Percentiles rank a stretch among this genome's conserved stretches.
phyloP scores from a whole-genome alignment of 2,113 vertebrate genomes.

The Etheostoma cragini region DNA sequence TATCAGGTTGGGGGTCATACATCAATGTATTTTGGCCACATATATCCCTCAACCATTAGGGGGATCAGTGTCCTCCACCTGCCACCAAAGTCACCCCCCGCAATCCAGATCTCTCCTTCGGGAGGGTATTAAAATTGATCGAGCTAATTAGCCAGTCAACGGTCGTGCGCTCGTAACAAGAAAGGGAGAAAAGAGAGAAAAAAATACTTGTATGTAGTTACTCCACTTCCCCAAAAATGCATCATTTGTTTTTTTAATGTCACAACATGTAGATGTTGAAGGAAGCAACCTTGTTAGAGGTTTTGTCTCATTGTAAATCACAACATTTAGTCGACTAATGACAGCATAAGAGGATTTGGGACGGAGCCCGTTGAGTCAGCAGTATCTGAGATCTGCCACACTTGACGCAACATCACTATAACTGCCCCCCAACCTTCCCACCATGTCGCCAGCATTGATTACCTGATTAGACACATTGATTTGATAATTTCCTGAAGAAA shows the following conservation, averaged over 20 bases:
- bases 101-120: conserved; percentile 80
- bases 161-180: conserved; percentile 31
- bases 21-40: conserved; percentile 81
- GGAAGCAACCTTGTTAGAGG: neutral
- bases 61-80: conserved; percentile 87
- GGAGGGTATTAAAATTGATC: conserved; percentile 90
- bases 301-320: conserved; percentile 70
- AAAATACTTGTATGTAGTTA: neutral
- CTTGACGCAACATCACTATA: conserved; percentile 74
- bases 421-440: conserved; percentile 39
- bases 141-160: conserved; percentile 89
- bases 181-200: neutral
- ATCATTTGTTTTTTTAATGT: conserved; percentile 53
- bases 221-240: conserved; percentile 57
- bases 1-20: conserved; percentile 66
- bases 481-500: conserved; percentile 83
- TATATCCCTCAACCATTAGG: conserved; percentile 83
- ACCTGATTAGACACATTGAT: conserved; percentile 85
- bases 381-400: conserved; percentile 73
- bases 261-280: conserved; percentile 21
- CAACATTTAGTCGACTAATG: conserved; percentile 62
- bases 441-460: conserved; percentile 80
- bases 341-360: conserved; percentile 71
- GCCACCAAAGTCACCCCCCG: conserved; percentile 83
- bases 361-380: conserved; percentile 76